Conservation (phyloP, 1,140 invertebrate genomes). For the Chrysomallon squamiferum region DNA sequence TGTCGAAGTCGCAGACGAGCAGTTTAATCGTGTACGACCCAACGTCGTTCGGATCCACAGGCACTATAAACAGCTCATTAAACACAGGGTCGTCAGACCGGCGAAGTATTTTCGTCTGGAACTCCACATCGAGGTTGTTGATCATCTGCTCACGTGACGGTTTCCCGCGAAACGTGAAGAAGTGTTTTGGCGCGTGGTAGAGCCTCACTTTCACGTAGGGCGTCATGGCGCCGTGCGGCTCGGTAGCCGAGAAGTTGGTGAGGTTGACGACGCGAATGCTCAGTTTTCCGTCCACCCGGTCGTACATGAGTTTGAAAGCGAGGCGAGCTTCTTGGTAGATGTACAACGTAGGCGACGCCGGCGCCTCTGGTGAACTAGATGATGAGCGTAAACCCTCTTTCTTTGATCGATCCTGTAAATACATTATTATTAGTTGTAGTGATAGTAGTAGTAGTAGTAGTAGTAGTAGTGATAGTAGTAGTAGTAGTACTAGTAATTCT, state of each 20-base stretch:
- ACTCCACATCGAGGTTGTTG: conserved; percentile 37
- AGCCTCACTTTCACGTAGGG: conserved; percentile 38
- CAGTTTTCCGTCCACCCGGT: conserved; percentile 26
- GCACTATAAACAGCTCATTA: conserved; percentile 75
- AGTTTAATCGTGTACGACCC: conserved; percentile 65
- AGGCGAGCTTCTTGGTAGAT: conserved; percentile 7
- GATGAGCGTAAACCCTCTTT: conserved; percentile 13
- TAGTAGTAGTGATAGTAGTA: neutral
- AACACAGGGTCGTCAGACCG: conserved; percentile 72
- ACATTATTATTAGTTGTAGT: neutral
- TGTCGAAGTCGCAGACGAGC: conserved; percentile 70
- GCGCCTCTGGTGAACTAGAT: conserved; percentile 6
- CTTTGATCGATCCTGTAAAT: conserved; percentile 4
- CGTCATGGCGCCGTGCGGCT: conserved; percentile 23
- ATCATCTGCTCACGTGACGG: conserved; percentile 24
- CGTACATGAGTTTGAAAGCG: conserved; percentile 29
- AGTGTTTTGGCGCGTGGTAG: conserved; percentile 13
- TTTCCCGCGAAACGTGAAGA: conserved; percentile 18
- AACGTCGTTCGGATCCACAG: conserved; percentile 67
- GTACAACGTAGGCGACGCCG: neutral
- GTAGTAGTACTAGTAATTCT: neutral
- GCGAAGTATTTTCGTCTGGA: conserved; percentile 67
- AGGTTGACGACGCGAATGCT: conserved; percentile 35
- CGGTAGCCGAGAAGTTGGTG: conserved; percentile 22
- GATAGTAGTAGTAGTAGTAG: neutral